These are phyloP conservation scores for Pyrgilauda ruficollis DNA, from an alignment of 2,113 vertebrate species.

Conservation along the genomic window DNA sequence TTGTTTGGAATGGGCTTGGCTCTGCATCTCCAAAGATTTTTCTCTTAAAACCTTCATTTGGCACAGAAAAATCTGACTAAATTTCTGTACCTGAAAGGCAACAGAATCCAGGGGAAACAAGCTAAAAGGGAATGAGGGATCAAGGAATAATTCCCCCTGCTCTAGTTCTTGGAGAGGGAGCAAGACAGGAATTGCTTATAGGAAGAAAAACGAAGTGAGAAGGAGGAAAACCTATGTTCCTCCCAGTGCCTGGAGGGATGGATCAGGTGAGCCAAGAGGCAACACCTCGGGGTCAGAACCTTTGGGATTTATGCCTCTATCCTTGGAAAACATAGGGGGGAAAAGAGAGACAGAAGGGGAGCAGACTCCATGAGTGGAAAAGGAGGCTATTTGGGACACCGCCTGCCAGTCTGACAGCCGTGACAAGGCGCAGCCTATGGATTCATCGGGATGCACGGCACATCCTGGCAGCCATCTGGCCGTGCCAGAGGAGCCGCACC, in stretches of 20 bases:
- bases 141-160: background rate
- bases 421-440: background rate
- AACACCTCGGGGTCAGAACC: background rate
- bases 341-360: constrained; percentile 12
- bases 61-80: background rate
- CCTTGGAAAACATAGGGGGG: background rate
- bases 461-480: background rate
- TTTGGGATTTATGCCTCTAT: background rate
- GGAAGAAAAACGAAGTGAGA: background rate
- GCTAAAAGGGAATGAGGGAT: background rate
- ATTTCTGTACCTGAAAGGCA: background rate
- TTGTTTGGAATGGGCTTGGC: background rate
- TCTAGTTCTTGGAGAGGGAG: background rate
- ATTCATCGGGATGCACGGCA: background rate
- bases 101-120: background rate
- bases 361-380: background rate
- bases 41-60: background rate
- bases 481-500: background rate
- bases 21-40: background rate
- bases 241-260: background rate
- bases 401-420: background rate
- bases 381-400: background rate
- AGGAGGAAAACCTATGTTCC: background rate
- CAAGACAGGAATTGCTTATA: background rate
- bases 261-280: background rate